phyloP scores from a whole-genome alignment of 2,888 invertebrate genomes.

The Strigamia maritima region DNA sequence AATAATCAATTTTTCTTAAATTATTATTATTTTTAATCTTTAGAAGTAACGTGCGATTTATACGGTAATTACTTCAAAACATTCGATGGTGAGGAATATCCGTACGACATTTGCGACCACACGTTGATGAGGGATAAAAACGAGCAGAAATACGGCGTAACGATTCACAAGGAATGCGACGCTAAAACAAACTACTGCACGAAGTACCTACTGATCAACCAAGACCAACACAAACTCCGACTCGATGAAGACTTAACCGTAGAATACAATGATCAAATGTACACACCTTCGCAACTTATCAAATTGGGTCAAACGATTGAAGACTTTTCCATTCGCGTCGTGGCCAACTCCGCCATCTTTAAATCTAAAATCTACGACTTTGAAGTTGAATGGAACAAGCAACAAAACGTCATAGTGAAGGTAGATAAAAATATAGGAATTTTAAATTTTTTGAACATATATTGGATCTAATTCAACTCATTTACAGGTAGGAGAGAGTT shows the following conservation, averaged over 20 bases:
- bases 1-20: background rate
- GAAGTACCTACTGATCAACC: constrained; percentile 63
- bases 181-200: constrained; percentile 56
- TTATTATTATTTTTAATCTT: background rate
- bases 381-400: constrained; percentile 66
- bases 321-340: constrained; percentile 59
- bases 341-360: constrained; percentile 68
- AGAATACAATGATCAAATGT: constrained; percentile 61
- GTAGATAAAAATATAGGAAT: too few species aligned
- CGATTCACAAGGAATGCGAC: constrained; percentile 66
- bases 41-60: constrained; percentile 64
- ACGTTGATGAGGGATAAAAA: constrained; percentile 68
- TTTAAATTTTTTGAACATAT: too few species aligned
- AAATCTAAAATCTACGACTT: constrained; percentile 69
- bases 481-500: constrained; percentile 61
- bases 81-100: constrained; percentile 74
- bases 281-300: constrained; percentile 50
- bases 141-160: constrained; percentile 66
- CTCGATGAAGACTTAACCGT: constrained; percentile 65
- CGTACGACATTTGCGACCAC: constrained; percentile 78
- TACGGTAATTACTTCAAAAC: constrained; percentile 73
- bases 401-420: constrained; percentile 68
- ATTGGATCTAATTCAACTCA: too few species aligned
- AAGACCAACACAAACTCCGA: constrained; percentile 60
- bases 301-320: constrained; percentile 41